Evolutionary conservation across 1,140 invertebrate genomes (phyloP).

Genomic region (Mercenaria mercenaria): DNA sequence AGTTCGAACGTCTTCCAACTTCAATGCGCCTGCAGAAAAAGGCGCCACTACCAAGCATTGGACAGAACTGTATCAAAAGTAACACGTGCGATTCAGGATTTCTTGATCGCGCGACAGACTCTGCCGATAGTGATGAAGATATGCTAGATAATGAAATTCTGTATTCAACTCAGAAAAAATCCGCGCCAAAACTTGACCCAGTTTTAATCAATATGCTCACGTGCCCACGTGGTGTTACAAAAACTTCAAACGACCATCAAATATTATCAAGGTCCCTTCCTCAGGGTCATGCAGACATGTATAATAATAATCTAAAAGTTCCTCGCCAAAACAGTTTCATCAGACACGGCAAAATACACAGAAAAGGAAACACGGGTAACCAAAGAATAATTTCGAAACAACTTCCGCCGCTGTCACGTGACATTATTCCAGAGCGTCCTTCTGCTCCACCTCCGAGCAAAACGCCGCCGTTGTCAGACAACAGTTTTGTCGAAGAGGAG

Average conservation of each 20-base stretch:
- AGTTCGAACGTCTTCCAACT: slow-evolving; percentile 72
- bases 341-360: background rate
- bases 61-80: slow-evolving; percentile 37
- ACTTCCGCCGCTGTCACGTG: slow-evolving; percentile 68
- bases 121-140: slow-evolving; percentile 59
- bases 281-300: slow-evolving; percentile 45
- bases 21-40: slow-evolving; percentile 66
- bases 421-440: slow-evolving; percentile 63
- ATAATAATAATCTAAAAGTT: slow-evolving; percentile 31
- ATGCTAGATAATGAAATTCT: slow-evolving; percentile 57
- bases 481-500: slow-evolving; percentile 63
- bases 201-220: slow-evolving; percentile 43
- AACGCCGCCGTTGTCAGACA: slow-evolving; percentile 64
- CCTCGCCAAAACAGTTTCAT: slow-evolving; percentile 56
- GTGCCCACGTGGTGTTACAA: slow-evolving; percentile 37
- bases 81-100: slow-evolving; percentile 50
- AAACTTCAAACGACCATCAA: slow-evolving; percentile 36
- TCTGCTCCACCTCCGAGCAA: slow-evolving; percentile 68
- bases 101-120: slow-evolving; percentile 51
- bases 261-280: slow-evolving; percentile 48
- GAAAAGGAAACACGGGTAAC: slow-evolving; percentile 4
- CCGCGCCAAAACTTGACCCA: slow-evolving; percentile 27
- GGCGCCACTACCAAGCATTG: slow-evolving; percentile 69
- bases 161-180: background rate
- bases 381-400: slow-evolving; percentile 55